These are phyloP conservation scores for Cryptocephalus primarius DNA, from an alignment of 2,888 invertebrate species.

Conservation along the genomic window DNA sequence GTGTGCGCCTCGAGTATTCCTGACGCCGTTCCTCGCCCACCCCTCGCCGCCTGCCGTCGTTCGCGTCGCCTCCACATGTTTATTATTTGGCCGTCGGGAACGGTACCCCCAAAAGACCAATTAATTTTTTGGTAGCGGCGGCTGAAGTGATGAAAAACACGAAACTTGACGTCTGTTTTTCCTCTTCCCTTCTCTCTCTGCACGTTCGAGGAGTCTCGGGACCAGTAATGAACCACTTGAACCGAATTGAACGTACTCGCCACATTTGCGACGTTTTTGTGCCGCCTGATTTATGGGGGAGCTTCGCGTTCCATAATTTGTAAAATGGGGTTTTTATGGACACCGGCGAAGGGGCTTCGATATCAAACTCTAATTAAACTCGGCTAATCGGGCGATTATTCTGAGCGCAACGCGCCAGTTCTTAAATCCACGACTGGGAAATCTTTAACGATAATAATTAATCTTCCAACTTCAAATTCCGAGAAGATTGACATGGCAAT, in stretches of 20 bases:
- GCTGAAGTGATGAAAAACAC: conserved; percentile 15
- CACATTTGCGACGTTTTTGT: conserved; percentile 9
- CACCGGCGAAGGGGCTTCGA: too few species aligned
- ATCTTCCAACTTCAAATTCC: too few species aligned
- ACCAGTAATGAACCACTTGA: conserved; percentile 11
- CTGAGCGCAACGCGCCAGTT: too few species aligned
- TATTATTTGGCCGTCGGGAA: conserved; percentile 8
- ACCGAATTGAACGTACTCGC: conserved; percentile 13
- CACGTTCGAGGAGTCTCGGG: not conserved
- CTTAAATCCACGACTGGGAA: too few species aligned
- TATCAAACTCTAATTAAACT: too few species aligned
- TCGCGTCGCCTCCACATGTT: conserved; percentile 6
- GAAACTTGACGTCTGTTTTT: conserved; percentile 11
- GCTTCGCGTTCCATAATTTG: too few species aligned
- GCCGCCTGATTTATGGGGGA: conserved; percentile 6
- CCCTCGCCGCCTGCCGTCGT: not conserved
- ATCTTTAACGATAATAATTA: too few species aligned
- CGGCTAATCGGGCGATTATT: too few species aligned
- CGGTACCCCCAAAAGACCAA: conserved; percentile 10
- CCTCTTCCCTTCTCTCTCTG: not conserved
- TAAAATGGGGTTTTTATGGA: too few species aligned
- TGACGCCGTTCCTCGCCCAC: not conserved
- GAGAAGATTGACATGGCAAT: too few species aligned
- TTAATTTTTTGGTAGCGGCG: conserved; percentile 15
- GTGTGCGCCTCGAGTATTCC: not conserved